Evolutionary conservation across 2,888 invertebrate genomes (phyloP), one percentile per base, ranked within the genome.

Genomic region (Mesorhabditis spiculigera): DNA sequence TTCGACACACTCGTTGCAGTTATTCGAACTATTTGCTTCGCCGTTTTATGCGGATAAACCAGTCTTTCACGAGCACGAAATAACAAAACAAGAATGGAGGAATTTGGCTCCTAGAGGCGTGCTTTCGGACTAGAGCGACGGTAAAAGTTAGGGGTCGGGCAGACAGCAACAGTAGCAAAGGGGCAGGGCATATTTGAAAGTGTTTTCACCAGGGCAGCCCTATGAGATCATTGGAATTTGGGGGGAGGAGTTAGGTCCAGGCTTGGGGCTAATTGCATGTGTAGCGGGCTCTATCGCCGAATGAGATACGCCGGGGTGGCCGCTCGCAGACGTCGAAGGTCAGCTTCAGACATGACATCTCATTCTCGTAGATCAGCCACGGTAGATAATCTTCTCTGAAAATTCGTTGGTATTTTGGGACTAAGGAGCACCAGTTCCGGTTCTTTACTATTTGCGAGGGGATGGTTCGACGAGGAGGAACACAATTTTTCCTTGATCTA

Each of bases 321-420:
- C 79, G 71, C 72, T 86, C 86, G 66, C 86, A 86, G 5, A 86
- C 84, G 73, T 86, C 85, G 69, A 86, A 86, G 10, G 85, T 83
- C 71, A 86, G 69, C 68, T 83, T 79, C 42, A 86, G 75, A 67
- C 86, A 86, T 10, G 84, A 82, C 61, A 86, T 81, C 73, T 86
- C 83, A 71, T 86, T 86, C 69, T 84, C 84, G 71, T 84, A 86
- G 13, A 84, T 69, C 8, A 86, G 74, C 86, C 86, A 86, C 28
- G 86, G 86, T 45, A 86, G 76, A 68, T 86, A 86, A 65, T 85
- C 85, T 63, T 85, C 84, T 72, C 82, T 85, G 72, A 63, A 82
- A 73, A 13, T 28, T 28, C 44, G 8, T 43, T 63, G 10, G 4
- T n/a, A 42, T 16, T 43, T 45, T 10, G 45, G 43, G 13, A 45